phyloP scores from a whole-genome alignment of 2,113 vertebrate genomes.

The Coracopsis vasa region DNA sequence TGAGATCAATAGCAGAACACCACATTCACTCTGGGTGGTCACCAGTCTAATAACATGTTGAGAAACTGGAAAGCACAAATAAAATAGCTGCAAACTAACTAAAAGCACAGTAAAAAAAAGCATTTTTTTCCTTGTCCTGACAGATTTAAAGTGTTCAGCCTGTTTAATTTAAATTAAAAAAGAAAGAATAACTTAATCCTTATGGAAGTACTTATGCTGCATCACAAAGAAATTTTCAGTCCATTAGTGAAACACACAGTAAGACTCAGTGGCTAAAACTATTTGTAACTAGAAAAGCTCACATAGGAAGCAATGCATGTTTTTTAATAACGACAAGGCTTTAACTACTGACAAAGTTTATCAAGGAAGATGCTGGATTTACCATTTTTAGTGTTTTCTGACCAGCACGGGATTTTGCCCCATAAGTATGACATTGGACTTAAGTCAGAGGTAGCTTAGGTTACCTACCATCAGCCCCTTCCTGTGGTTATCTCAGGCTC shows the following conservation, averaged over 20 bases:
- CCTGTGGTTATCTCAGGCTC: not conserved
- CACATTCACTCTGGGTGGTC: not conserved
- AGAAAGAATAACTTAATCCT: not conserved
- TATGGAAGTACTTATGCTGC: not conserved
- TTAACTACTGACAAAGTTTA: not conserved
- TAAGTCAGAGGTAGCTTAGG: accelerated
- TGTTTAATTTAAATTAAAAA: not conserved
- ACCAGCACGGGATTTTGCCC: not conserved
- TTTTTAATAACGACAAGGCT: not conserved
- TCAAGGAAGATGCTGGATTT: not conserved
- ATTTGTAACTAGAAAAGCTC: not conserved
- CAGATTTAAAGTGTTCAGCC: not conserved
- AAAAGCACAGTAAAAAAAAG: not conserved
- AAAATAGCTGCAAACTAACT: not conserved
- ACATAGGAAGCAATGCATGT: not conserved
- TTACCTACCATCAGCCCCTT: not conserved
- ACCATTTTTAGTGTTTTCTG: not conserved
- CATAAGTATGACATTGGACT: not conserved
- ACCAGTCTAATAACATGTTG: not conserved
- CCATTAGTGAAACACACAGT: not conserved
- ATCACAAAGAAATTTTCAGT: not conserved
- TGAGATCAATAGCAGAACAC: slow-evolving; percentile 38
- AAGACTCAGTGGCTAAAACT: not conserved
- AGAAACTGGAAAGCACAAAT: not conserved
- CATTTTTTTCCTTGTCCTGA: too few species aligned